Evolutionary conservation across 2,113 vertebrate genomes (phyloP), one percentile per base, ranked within the genome.

Genomic region (Loxodonta africana): DNA sequence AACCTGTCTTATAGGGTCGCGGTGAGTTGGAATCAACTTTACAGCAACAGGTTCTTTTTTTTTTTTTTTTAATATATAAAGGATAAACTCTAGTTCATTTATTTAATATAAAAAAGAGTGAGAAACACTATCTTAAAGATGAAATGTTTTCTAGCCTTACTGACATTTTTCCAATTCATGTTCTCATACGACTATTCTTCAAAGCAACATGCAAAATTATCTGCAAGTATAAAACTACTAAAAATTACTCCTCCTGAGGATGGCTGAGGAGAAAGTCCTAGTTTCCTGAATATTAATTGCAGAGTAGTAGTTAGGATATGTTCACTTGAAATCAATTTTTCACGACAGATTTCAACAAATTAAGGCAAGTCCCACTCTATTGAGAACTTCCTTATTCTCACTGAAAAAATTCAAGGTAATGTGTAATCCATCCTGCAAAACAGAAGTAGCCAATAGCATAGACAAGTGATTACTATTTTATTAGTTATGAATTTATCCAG

Each of bases 141-240:
- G 37, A 95, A 84, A 81, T 91, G 60, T 48, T 91, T 93, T 87
- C 67, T 76, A 93, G 41, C 6, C 69, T 92, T 85, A 30, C 84
- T 63, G 74, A 65, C 57, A 65, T 90, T 88, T 92, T 81, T 76
- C 6, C 87, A 92, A 57, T 78, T 92, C 28, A 37, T 85, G 88
- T 87, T 65, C 41, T 73, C 48, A 86, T 76, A 37, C 2, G 84
- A 71, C 63, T 80, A 53, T 76, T 94, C 62, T 96, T 96, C 90
- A 93, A 88, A 90, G 82, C 21, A 94, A 91, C 28, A 84, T 53
- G 88, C 33, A 76, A 82, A 90, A 95, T 82, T 77, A 96, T n/a
- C 78, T 77, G 2, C 6, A 81, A 88, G 48, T 62, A 90, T 73
- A 88, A 96, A 92, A 85, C 23, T 57, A 90, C 51, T 85, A 90